Percentiles rank a stretch among this genome's conserved stretches.
These are phyloP conservation scores for Myotis myotis DNA, from an alignment of 2,797 vertebrate genomes.

Conservation along the genomic window DNA sequence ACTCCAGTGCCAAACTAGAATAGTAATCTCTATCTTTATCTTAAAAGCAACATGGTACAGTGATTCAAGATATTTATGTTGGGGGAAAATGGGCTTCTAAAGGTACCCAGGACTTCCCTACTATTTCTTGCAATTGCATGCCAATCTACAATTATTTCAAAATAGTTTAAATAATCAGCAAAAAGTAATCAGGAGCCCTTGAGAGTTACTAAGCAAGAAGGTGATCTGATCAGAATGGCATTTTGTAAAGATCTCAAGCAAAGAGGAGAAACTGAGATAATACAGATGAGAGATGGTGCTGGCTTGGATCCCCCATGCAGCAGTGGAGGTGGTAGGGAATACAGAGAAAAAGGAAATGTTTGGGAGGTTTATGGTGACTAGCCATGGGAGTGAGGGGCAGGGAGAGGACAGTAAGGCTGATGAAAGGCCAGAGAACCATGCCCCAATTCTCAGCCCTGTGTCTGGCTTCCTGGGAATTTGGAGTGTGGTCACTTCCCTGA, in stretches of 20 bases:
- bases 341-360: neutral
- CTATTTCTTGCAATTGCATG: neutral
- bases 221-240: neutral
- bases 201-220: neutral
- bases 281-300: neutral
- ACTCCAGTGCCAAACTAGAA: neutral
- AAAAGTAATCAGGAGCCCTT: neutral
- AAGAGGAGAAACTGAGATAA: neutral
- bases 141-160: neutral
- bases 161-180: neutral
- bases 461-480: neutral
- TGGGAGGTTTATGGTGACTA: neutral
- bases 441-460: neutral
- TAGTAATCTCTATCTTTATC: neutral
- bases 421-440: neutral
- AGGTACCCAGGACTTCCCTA: neutral
- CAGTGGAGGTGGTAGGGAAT: neutral
- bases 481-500: neutral
- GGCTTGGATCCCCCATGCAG: neutral
- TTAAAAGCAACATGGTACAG: neutral
- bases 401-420: neutral
- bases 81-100: neutral
- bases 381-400: neutral
- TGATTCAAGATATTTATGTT: neutral
- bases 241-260: neutral